Percentiles rank a stretch among this genome's conserved stretches.
phyloP scores from a whole-genome alignment of 2,888 invertebrate genomes.

The Tridacna gigas region DNA sequence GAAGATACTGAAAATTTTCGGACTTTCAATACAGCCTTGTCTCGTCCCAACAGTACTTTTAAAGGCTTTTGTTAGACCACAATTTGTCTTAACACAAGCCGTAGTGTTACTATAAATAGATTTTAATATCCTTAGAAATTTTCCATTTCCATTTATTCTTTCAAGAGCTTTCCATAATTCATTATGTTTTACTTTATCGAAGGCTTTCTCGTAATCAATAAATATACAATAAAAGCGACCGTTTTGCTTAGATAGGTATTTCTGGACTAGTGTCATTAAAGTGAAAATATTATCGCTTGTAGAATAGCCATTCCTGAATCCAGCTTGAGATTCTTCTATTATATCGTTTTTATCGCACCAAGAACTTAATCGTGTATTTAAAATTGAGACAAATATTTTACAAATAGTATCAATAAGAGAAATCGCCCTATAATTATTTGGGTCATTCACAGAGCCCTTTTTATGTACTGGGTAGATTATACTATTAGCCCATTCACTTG shows the following conservation, averaged over 20 bases:
- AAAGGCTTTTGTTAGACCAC: neutral
- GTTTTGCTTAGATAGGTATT: conserved; percentile 33
- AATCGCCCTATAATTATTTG: conserved; percentile 45
- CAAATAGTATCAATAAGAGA: conserved; percentile 29
- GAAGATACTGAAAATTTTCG: conserved; percentile 18
- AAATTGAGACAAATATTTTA: conserved; percentile 30
- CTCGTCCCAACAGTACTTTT: conserved; percentile 13
- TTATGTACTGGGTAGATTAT: conserved; percentile 43
- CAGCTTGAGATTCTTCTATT: conserved; percentile 43
- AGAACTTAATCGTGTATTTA: conserved; percentile 13
- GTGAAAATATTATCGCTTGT: conserved; percentile 44
- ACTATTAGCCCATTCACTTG: conserved; percentile 26
- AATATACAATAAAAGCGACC: conserved; percentile 38
- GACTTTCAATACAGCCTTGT: conserved; percentile 17
- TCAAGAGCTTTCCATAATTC: conserved; percentile 26
- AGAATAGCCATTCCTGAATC: conserved; percentile 37
- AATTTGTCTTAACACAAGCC: neutral
- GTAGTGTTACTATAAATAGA: conserved; percentile 21
- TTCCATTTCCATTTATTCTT: conserved; percentile 7
- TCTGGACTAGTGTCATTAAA: conserved; percentile 36
- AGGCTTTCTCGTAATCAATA: conserved; percentile 43
- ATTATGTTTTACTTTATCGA: conserved; percentile 29
- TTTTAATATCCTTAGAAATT: conserved; percentile 18
- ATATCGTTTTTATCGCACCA: conserved; percentile 34
- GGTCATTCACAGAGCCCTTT: conserved; percentile 19